These are phyloP conservation scores for Hirtodrosophila histrioides DNA, from an alignment of 2,888 invertebrate species.

Conservation along the genomic window DNA sequence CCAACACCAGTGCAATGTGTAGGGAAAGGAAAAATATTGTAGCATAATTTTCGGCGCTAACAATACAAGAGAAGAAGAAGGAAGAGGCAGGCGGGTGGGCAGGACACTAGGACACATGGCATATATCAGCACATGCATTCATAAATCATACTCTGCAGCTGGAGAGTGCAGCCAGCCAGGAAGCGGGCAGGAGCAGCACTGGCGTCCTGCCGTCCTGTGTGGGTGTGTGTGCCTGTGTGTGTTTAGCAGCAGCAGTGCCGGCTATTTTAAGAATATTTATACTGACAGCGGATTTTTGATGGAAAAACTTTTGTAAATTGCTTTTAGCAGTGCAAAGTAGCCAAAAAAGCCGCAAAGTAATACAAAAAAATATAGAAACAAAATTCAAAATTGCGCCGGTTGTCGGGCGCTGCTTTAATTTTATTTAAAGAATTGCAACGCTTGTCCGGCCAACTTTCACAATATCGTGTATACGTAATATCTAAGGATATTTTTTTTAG, in stretches of 20 bases:
- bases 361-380: not conserved
- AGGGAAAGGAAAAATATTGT: slow-evolving; percentile 64
- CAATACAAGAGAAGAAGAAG: slow-evolving; percentile 51
- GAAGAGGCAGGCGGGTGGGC: slow-evolving; percentile 2
- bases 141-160: slow-evolving; percentile 77
- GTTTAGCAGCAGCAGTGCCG: slow-evolving; percentile 62
- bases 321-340: slow-evolving; percentile 68
- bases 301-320: slow-evolving; percentile 84
- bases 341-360: slow-evolving; percentile 37
- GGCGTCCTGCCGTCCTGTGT: slow-evolving; percentile 52
- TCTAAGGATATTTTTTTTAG: slow-evolving; percentile 17
- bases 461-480: slow-evolving; percentile 15
- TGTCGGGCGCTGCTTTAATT: slow-evolving; percentile 27
- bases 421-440: slow-evolving; percentile 32
- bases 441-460: slow-evolving; percentile 10
- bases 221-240: slow-evolving; percentile 36
- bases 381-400: slow-evolving; percentile 12
- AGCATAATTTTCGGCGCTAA: slow-evolving; percentile 76
- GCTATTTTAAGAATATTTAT: slow-evolving; percentile 83
- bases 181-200: slow-evolving; percentile 44
- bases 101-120: slow-evolving; percentile 63
- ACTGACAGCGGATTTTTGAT: slow-evolving; percentile 83
- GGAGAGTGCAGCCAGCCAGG: slow-evolving; percentile 69
- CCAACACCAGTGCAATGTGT: slow-evolving; percentile 30
- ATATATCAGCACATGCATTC: slow-evolving; percentile 80